Evolutionary conservation across 1,140 invertebrate genomes (phyloP).

Genomic region (Drosophila pandora): DNA sequence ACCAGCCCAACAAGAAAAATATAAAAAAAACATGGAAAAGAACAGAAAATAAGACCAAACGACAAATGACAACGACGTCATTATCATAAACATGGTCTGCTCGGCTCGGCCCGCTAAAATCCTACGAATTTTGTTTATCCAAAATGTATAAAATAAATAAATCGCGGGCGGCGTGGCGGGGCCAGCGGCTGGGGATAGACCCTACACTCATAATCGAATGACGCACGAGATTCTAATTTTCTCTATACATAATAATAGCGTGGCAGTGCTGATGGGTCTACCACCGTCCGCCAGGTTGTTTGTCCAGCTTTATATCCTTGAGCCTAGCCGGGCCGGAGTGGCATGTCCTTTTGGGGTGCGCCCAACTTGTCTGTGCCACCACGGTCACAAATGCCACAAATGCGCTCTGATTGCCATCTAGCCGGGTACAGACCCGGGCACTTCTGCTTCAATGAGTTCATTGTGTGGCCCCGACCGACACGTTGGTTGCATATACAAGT

Average conservation of each 20-base stretch:
- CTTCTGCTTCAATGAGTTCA: conserved; percentile 66
- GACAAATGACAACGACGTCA: conserved; percentile 65
- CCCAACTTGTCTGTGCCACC: conserved; percentile 27
- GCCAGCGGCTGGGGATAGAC: conserved; percentile 29
- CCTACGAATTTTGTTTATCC: conserved; percentile 60
- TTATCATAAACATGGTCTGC: conserved; percentile 63
- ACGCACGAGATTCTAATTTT: conserved; percentile 69
- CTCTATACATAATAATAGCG: conserved; percentile 25
- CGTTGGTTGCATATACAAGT: conserved; percentile 43
- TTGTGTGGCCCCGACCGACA: conserved; percentile 35
- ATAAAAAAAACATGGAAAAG: background rate
- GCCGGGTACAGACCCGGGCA: conserved; percentile 18
- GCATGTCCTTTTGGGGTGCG: conserved; percentile 50
- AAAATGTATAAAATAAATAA: conserved; percentile 63
- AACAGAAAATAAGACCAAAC: conserved; percentile 12
- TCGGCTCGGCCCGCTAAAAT: conserved; percentile 38
- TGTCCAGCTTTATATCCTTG: conserved; percentile 61
- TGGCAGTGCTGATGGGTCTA: conserved; percentile 22
- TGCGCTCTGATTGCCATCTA: conserved; percentile 69
- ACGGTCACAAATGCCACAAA: conserved; percentile 40
- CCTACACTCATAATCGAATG: conserved; percentile 72
- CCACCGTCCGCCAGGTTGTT: conserved; percentile 36
- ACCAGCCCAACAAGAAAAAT: background rate
- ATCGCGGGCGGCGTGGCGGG: conserved; percentile 32
- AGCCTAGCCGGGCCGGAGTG: conserved; percentile 8